Evolutionary conservation across 1,140 invertebrate species (phyloP).

Genomic region (Pomacea maculata): DNA sequence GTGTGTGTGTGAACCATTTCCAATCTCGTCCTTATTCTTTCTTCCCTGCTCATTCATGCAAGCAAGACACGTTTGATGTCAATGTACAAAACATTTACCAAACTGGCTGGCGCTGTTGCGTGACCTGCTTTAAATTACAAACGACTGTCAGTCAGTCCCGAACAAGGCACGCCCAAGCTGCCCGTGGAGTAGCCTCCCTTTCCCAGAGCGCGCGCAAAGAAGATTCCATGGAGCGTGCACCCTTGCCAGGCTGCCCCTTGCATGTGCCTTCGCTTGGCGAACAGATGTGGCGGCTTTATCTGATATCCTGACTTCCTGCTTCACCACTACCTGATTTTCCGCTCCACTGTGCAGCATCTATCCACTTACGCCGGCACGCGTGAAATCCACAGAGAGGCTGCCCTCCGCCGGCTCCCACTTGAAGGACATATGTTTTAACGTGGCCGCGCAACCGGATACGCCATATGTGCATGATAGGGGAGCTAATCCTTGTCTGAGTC

Average conservation of each 20-base stretch:
- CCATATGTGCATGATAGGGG: constrained; percentile 15
- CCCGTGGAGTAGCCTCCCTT: too few species aligned
- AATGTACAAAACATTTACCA: too few species aligned
- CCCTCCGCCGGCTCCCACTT: neutral
- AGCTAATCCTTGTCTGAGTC: neutral
- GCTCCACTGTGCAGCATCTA: constrained; percentile 7
- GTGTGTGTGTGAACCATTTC: constrained; percentile 1
- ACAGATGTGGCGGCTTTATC: constrained; percentile 17
- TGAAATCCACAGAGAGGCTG: neutral
- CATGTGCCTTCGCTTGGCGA: neutral
- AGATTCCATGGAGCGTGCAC: too few species aligned
- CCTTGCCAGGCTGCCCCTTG: too few species aligned
- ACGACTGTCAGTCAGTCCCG: too few species aligned
- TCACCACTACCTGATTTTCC: constrained; percentile 1
- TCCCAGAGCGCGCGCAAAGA: too few species aligned
- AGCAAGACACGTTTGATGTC: too few species aligned
- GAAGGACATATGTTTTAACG: constrained; percentile 14
- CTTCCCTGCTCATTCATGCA: too few species aligned
- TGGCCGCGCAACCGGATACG: neutral
- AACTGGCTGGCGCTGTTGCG: too few species aligned
- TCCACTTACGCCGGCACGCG: constrained; percentile 10
- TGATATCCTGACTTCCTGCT: constrained; percentile 19
- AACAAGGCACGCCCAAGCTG: too few species aligned
- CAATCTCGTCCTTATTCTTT: neutral
- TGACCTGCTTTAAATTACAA: too few species aligned